Evolutionary conservation across 2,888 invertebrate species (phyloP).

Genomic region (Limnephilus lunatus): DNA sequence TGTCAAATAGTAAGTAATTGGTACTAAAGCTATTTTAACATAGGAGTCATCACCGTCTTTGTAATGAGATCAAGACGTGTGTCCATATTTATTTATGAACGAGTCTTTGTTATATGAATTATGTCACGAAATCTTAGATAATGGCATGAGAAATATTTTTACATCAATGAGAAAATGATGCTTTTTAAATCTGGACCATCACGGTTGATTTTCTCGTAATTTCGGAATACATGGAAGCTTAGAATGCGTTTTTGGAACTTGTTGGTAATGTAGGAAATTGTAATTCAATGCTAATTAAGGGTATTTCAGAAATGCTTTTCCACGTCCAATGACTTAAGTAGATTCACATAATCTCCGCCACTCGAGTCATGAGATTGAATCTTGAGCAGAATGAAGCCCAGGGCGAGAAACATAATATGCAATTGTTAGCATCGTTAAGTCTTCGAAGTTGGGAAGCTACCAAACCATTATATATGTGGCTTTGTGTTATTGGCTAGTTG

Average conservation of each 20-base stretch:
- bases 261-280: not conserved
- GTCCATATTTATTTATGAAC: not conserved
- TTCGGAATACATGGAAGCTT: not conserved
- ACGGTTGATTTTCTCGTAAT: not conserved
- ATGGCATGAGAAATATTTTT: not conserved
- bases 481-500: not conserved
- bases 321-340: not conserved
- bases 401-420: conserved; percentile 42
- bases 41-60: not conserved
- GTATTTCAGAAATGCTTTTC: not conserved
- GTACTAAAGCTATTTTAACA: conserved; percentile 13
- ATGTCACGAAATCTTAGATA: not conserved
- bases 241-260: not conserved
- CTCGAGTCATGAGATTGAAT: conserved; percentile 33
- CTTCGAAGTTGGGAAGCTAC: not conserved
- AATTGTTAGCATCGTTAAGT: conserved; percentile 56
- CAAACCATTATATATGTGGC: not conserved
- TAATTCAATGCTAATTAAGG: not conserved
- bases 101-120: not conserved
- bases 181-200: not conserved
- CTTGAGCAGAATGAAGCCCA: conserved; percentile 2
- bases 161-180: not conserved
- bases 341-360: conserved; percentile 43
- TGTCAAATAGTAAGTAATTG: conserved; percentile 20
- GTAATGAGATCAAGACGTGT: conserved; percentile 6